Conservation (phyloP, 2,888 invertebrate species). For the Ichneumoninae sp. region DNA sequence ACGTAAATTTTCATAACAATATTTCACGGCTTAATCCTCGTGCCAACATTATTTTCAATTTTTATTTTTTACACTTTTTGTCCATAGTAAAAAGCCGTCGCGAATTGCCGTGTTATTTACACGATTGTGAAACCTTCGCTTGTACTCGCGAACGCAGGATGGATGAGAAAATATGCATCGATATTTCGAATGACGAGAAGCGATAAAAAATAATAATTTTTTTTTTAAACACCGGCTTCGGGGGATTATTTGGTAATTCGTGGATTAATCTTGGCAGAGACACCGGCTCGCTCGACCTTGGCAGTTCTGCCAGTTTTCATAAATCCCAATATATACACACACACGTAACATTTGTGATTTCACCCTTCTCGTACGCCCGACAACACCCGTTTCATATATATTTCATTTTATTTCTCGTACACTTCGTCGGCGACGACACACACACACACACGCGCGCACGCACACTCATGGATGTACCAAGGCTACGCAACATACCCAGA, state of each 20-base stretch:
- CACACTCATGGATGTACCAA: not conserved
- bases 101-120: slow-evolving; percentile 16
- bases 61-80: not conserved
- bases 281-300: slow-evolving; percentile 33
- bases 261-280: slow-evolving; percentile 63
- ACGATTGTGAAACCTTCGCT: not conserved
- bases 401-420: slow-evolving; percentile 47
- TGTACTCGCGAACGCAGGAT: not conserved
- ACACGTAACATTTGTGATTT: slow-evolving; percentile 42
- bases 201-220: not conserved
- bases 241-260: slow-evolving; percentile 63
- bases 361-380: slow-evolving; percentile 32
- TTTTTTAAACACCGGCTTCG: slow-evolving; percentile 15
- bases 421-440: not conserved
- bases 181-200: slow-evolving; percentile 54
- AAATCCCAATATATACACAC: slow-evolving; percentile 49
- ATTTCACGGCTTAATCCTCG: not conserved
- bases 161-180: slow-evolving; percentile 26
- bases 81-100: not conserved
- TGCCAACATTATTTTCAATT: not conserved
- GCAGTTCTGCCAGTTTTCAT: slow-evolving; percentile 50
- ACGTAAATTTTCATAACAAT: not conserved
- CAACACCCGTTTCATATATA: slow-evolving; percentile 52
- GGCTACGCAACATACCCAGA: slow-evolving; percentile 11
- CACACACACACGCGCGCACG: not conserved